Conservation (phyloP, 2,113 vertebrate species). For the Halcyon senegalensis region DNA sequence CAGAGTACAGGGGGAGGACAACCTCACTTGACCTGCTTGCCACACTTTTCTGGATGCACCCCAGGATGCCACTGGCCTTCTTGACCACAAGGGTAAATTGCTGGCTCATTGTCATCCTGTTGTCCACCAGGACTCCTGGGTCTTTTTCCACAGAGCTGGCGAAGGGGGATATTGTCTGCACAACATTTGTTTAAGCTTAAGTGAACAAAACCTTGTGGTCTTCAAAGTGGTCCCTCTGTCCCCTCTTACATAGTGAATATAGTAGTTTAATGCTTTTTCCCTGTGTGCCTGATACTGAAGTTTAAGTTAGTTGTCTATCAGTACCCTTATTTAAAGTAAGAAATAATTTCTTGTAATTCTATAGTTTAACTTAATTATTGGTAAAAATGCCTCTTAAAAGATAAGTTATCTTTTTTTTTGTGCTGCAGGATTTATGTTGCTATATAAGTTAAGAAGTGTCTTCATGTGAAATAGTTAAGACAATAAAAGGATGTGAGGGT, state of each 20-base stretch:
- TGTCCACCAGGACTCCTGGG: too few relatives aligned
- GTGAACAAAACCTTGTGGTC: fast-evolving
- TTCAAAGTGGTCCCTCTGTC: neutral
- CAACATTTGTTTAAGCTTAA: neutral
- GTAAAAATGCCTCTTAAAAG: neutral
- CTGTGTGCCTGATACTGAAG: neutral
- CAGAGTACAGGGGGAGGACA: too few relatives aligned
- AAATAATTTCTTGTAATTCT: neutral
- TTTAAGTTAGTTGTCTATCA: neutral
- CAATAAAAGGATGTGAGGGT: neutral
- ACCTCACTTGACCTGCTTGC: too few relatives aligned
- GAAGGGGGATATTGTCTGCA: neutral
- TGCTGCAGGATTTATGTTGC: neutral
- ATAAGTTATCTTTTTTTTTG: neutral
- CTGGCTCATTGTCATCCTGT: too few relatives aligned
- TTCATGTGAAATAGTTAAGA: neutral
- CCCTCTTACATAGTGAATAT: neutral
- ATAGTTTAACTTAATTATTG: neutral
- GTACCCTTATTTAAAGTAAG: neutral
- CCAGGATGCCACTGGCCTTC: too few relatives aligned
- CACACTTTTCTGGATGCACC: too few relatives aligned
- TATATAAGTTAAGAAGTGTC: neutral
- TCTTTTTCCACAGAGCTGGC: too few relatives aligned
- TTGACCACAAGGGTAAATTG: too few relatives aligned
- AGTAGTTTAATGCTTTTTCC: neutral